Evolutionary conservation across 2,888 invertebrate genomes (phyloP).

Genomic region (Polyommatus icarus): DNA sequence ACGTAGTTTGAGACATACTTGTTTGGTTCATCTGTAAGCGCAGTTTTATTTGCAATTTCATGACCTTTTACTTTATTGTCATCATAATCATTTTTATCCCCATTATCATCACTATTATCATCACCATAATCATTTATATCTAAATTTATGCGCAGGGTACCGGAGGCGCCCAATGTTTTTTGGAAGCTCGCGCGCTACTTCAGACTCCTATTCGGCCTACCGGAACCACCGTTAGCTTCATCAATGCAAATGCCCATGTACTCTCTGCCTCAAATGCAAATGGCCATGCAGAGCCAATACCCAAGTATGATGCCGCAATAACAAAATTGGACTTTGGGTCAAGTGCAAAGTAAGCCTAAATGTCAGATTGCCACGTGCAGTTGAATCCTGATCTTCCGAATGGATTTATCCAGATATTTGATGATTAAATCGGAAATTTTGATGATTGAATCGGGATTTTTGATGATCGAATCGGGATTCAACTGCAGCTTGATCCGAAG

Average conservation of each 20-base stretch:
- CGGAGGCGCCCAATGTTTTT: conserved; percentile 79
- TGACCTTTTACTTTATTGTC: background rate
- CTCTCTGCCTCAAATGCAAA: conserved; percentile 69
- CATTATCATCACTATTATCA: background rate
- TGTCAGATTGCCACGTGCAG: conserved; percentile 72
- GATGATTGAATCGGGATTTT: background rate
- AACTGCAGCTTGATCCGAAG: conserved; percentile 40
- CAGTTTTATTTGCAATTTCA: background rate
- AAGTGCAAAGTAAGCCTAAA: conserved; percentile 69
- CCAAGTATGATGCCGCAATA: conserved; percentile 60
- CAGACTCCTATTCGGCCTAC: conserved; percentile 73
- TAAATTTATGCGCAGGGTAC: conserved; percentile 63
- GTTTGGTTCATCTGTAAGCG: background rate
- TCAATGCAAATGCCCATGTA: conserved; percentile 75
- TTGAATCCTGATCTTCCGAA: background rate
- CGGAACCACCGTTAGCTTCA: conserved; percentile 67
- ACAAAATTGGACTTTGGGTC: conserved; percentile 76
- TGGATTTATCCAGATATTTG: conserved; percentile 37
- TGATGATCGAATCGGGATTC: background rate
- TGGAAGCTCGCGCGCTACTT: conserved; percentile 78
- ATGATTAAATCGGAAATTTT: conserved; percentile 41
- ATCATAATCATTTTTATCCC: background rate
- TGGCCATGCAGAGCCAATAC: conserved; percentile 45
- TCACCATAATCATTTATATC: conserved; percentile 1
- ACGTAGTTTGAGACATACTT: background rate